Conservation (phyloP, 30 jellyfish, hydroid and myxozoan species). For the Chrysaora quinquecirrha region DNA sequence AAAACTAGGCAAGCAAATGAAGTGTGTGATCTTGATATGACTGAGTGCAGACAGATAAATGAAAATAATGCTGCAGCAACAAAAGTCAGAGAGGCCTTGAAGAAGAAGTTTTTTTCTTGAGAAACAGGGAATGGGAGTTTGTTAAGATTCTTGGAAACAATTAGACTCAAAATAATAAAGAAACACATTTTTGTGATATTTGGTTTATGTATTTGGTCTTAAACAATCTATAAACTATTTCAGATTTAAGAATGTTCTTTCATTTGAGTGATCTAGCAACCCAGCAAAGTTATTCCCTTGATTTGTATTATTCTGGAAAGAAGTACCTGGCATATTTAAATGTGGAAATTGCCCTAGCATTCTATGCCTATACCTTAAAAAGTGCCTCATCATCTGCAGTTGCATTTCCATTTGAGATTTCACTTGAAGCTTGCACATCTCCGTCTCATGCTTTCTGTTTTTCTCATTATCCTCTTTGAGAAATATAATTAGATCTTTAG, state of each 20-base stretch:
- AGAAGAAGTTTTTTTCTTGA: constrained; percentile 15
- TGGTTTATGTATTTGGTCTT: background rate
- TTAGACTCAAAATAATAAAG: background rate
- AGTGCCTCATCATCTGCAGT: background rate
- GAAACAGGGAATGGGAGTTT: constrained; percentile 24
- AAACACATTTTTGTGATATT: no score
- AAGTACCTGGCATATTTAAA: background rate
- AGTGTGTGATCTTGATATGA: constrained; percentile 15
- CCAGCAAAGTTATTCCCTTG: background rate
- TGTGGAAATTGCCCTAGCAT: background rate
- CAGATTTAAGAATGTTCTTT: no score
- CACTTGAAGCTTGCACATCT: background rate
- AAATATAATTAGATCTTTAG: constrained; percentile 8
- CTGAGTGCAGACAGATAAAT: constrained; percentile 10
- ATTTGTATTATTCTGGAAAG: background rate
- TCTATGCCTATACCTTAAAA: background rate
- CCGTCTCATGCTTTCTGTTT: background rate
- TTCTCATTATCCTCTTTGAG: constrained; percentile 1
- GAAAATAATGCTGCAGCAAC: constrained; percentile 22
- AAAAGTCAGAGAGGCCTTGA: background rate
- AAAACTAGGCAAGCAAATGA: constrained; percentile 18
- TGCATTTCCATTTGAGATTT: constrained; percentile 3
- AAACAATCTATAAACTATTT: background rate
- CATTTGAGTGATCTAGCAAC: no score
- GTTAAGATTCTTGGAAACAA: background rate